Conservation (phyloP, 2,888 invertebrate genomes). For the Urechis unicinctus region DNA sequence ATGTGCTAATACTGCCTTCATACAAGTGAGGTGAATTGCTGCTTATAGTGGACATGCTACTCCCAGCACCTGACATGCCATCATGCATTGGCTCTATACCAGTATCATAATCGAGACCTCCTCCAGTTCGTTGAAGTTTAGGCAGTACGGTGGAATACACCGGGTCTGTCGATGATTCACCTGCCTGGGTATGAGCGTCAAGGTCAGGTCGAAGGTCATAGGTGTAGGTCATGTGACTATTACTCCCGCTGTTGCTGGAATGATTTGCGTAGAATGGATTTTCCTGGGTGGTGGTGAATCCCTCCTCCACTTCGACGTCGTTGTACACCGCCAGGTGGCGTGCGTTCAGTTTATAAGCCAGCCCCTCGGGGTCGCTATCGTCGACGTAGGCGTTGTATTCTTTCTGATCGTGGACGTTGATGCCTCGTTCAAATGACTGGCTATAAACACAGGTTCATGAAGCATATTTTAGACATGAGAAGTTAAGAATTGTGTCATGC, state of each 20-base stretch:
- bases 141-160: background rate
- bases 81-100: background rate
- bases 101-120: background rate
- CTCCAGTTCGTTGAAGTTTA: background rate
- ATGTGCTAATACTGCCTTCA: no score
- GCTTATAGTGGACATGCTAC: background rate
- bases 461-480: no score
- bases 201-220: background rate
- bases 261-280: background rate
- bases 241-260: background rate
- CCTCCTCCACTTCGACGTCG: background rate
- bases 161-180: background rate
- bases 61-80: background rate
- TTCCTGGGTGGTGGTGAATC: background rate
- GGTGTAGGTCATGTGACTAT: background rate
- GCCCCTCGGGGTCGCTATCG: background rate
- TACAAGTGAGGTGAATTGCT: background rate
- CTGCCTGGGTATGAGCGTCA: background rate
- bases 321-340: background rate
- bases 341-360: background rate
- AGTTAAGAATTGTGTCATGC: no score
- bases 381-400: no score
- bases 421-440: no score
- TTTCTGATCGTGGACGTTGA: no score
- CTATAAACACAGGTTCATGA: no score